Evolutionary conservation across 1,140 invertebrate species (phyloP).

Genomic region (Ephestia elutella): DNA sequence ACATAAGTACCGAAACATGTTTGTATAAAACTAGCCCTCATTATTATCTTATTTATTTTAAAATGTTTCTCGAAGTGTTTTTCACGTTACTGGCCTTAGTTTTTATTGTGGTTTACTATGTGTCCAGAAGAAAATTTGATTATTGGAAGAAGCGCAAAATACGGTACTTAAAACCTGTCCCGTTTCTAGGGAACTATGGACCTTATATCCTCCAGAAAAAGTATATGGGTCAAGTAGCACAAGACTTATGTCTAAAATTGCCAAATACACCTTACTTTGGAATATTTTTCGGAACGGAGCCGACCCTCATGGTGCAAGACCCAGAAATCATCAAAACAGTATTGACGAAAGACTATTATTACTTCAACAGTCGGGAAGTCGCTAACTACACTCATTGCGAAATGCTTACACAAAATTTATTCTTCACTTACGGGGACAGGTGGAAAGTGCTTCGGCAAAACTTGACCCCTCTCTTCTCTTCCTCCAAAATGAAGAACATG

Average conservation of each 20-base stretch:
- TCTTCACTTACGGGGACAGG: constrained; percentile 51
- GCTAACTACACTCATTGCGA: constrained; percentile 65
- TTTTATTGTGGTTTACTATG: neutral
- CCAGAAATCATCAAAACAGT: constrained; percentile 69
- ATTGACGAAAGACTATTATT: constrained; percentile 68
- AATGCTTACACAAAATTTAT: constrained; percentile 41
- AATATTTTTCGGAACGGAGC: constrained; percentile 54
- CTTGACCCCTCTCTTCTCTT: constrained; percentile 76
- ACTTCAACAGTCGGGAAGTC: constrained; percentile 68
- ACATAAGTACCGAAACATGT: no score
- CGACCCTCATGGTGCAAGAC: constrained; percentile 60
- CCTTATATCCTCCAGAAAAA: constrained; percentile 40
- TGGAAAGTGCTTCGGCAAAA: constrained; percentile 77
- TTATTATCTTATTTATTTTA: no score
- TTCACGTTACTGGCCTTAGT: neutral
- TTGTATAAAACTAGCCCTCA: no score
- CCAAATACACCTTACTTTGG: constrained; percentile 52
- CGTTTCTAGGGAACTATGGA: constrained; percentile 57
- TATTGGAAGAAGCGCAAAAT: constrained; percentile 63
- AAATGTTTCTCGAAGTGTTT: neutral
- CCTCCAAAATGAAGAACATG: constrained; percentile 77
- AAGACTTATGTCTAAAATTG: constrained; percentile 39
- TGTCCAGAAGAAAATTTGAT: constrained; percentile 20
- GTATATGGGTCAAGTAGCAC: constrained; percentile 19
- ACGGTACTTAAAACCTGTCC: constrained; percentile 38